A percentile compares a stretch with the other conserved stretches of the same genome.
These are phyloP conservation scores for Brenthis daphne DNA, from an alignment of 2,888 invertebrate genomes.

Conservation along the genomic window DNA sequence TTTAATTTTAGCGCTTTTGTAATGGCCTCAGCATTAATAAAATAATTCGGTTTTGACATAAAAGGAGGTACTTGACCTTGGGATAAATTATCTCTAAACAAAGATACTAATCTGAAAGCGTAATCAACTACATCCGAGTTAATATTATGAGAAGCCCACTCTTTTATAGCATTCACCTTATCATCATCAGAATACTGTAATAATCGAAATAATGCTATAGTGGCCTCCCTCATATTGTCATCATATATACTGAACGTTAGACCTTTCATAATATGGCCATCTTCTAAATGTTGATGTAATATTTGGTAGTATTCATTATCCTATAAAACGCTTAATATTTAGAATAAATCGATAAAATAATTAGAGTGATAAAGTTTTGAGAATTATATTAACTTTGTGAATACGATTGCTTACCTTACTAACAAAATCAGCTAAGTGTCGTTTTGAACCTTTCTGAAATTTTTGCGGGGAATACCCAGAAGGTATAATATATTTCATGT, in stretches of 20 bases:
- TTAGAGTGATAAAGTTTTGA: background rate
- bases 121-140: conserved; percentile 78
- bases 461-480: conserved; percentile 49
- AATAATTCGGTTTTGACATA: conserved; percentile 71
- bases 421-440: conserved; percentile 43
- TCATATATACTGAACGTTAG: conserved; percentile 76
- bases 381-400: too few relatives aligned
- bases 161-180: conserved; percentile 56
- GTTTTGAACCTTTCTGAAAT: conserved; percentile 40
- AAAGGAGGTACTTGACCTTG: conserved; percentile 67
- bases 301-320: conserved; percentile 51
- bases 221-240: conserved; percentile 71
- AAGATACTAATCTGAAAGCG: conserved; percentile 64
- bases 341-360: background rate
- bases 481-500: conserved; percentile 53
- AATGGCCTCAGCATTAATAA: conserved; percentile 66
- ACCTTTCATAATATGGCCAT: conserved; percentile 57
- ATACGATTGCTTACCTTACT: conserved; percentile 41
- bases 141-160: conserved; percentile 66
- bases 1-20: conserved; percentile 62
- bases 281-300: conserved; percentile 52
- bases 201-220: conserved; percentile 68
- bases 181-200: conserved; percentile 64
- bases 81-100: conserved; percentile 58
- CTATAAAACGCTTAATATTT: conserved; percentile 48